Evolutionary conservation across 1,140 invertebrate genomes (phyloP), one percentile per base, ranked within the genome.

Genomic region (Lordiphosa stackelbergi): DNA sequence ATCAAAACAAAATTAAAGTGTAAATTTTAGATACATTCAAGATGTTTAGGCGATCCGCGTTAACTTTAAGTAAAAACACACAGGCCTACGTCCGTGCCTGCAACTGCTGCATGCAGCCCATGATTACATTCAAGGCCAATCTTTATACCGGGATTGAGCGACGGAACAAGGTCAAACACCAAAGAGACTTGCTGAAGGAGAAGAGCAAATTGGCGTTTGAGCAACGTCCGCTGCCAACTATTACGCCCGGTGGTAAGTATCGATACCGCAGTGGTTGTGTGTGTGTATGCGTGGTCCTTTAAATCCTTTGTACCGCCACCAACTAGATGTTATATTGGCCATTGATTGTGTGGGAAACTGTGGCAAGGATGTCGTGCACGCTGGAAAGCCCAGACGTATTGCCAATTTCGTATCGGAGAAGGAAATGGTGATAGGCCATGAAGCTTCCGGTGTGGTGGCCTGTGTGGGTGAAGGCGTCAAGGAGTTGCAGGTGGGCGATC

Each of bases 61-160:
- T 49, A 36, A 49, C 16, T 16, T 49, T 49, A 3, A n/a, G 46
- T 10, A 36, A 36, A 19, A 49, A 49, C 46, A 49, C 46, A 34
- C 28, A 49, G 9, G 46, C 46, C 12, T 36, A 49, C 12, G 7
- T 49, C 28, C 46, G 46, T 49, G 31, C 34, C 28, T 36, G 34
- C 34, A 49, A 49, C 10, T 49, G 46, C 34, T 49, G 46, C 6
- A 49, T 49, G 46, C 46, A 49, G 10, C 46, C 46, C 34, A 49
- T 49, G 46, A 48, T 48, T n/a, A 31, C 28, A 13, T 48, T 36
- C 13, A 48, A 31, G 43, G 43, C 43, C 43, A 31, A 34, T 46
- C 24, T 46, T 34, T 34, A 12, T 34, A 46, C 43, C 11, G 43
- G 31, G 8, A 31, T 12, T 5, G 24, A 13, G 4, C 43, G 43